These are phyloP conservation scores for Heterochromis multidens DNA, from an alignment of 2,113 vertebrate genomes.

Conservation along the genomic window DNA sequence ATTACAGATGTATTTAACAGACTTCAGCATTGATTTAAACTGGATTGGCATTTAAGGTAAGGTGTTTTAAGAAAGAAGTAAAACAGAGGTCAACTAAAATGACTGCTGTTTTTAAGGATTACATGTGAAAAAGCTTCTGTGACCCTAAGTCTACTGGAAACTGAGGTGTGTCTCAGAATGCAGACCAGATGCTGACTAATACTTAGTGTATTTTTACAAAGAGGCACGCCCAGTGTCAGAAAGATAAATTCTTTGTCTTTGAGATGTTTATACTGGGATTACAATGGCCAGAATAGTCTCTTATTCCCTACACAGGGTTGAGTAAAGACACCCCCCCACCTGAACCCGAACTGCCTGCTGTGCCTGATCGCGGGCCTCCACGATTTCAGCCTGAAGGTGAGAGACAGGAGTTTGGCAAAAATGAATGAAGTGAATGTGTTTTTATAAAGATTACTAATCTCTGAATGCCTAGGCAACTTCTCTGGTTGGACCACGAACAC, in stretches of 20 bases:
- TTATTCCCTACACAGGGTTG: slow-evolving; percentile 36
- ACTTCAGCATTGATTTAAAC: background rate
- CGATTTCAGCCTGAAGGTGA: slow-evolving; percentile 65
- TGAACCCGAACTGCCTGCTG: slow-evolving; percentile 45
- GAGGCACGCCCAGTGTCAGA: slow-evolving; percentile 1
- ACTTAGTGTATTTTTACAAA: background rate
- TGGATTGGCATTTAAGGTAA: fast-evolving
- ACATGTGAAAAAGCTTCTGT: background rate
- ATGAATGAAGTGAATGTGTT: background rate
- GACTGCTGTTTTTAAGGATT: background rate
- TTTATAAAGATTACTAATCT: background rate
- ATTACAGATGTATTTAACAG: too few relatives aligned
- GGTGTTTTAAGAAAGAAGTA: background rate
- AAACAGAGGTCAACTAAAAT: background rate
- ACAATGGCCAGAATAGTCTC: background rate
- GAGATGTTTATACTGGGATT: background rate
- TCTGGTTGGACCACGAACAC: slow-evolving; percentile 72
- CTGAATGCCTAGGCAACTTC: slow-evolving; percentile 75
- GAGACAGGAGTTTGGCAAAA: background rate
- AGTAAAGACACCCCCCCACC: slow-evolving; percentile 62
- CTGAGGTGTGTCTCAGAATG: background rate
- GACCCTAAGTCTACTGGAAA: background rate
- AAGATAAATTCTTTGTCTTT: background rate
- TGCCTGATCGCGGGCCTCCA: slow-evolving; percentile 46
- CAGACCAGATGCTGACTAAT: background rate